Evolutionary conservation across 2,888 invertebrate genomes (phyloP).

Genomic region (Folsomia candida): DNA sequence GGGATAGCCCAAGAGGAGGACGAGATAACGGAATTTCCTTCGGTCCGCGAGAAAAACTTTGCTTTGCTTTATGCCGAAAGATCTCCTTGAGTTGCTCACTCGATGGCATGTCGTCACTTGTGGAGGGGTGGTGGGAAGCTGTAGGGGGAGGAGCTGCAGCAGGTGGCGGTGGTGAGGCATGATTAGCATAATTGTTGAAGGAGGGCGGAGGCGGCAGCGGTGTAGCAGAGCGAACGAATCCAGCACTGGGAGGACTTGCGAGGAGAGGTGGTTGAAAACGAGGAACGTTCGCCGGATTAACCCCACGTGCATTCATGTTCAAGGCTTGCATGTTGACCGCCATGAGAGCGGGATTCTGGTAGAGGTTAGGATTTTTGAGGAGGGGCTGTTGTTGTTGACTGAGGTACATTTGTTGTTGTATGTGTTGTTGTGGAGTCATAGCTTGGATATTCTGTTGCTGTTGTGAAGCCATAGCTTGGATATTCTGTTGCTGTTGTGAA

Average conservation of each 20-base stretch:
- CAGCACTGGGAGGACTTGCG: not conserved
- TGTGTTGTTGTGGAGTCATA: no score
- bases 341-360: not conserved
- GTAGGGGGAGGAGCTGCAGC: not conserved
- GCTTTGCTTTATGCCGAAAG: conserved; percentile 26
- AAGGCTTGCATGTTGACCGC: not conserved
- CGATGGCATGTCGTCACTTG: not conserved
- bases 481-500: no score
- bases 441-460: no score
- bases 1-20: not conserved
- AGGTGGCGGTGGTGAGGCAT: not conserved
- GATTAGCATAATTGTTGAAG: not conserved
- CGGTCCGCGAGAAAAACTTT: conserved; percentile 23
- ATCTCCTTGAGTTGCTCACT: conserved; percentile 18
- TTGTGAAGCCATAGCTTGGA: no score
- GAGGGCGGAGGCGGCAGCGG: not conserved
- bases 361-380: not conserved
- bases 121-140: not conserved
- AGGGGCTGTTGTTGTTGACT: not conserved
- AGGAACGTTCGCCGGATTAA: not conserved
- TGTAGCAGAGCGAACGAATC: not conserved
- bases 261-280: not conserved
- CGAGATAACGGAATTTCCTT: not conserved
- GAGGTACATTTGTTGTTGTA: not conserved
- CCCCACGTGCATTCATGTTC: conserved; percentile 7